Evolutionary conservation across 2,113 vertebrate genomes (phyloP), one percentile per base, ranked within the genome.

Genomic region (Eurystomus gularis): DNA sequence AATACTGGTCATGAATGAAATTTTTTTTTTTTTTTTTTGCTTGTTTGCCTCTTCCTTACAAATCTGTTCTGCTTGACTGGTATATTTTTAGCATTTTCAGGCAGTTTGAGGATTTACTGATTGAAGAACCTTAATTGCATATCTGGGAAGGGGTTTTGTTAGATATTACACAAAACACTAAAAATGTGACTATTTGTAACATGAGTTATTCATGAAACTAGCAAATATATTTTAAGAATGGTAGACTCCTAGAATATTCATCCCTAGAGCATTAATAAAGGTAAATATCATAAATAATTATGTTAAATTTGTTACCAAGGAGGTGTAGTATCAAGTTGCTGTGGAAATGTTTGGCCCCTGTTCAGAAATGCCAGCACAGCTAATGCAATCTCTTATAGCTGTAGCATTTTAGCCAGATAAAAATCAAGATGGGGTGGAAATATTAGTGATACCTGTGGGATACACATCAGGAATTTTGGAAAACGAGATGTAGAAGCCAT

Each of bases 271-370:
- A 81, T 86, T 84, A 97, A 61, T 94, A 75, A 46, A 91, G 49
- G 70, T 92, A 77, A 91, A 93, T 96, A 83, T 89, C 39, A 71
- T 95, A 96, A 97, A 91, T 95, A 97, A 94, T 97, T 90, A 88
- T 51, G 39, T 68, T 90, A 91, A 97, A 94, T 93, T 93, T 52
- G 92, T 91, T 97, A 95, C 94, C 91, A 94, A 96, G 93, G 90
- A 71, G 70, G 91, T 95, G 40, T 66, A 71, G 70, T 60, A 60
- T 89, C 55, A 92, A 55, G 82, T 97, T 98, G 86, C 95, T 92
- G 93, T 96, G 94, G 93, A 95, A 96, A 97, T 96, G 40, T 92
- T 84, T 88, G 24, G 48, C 88, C 78, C 88, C 37, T 90, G 48
- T 64, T 94, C 70, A 68, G 75, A 64, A 54, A 88, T 64, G 57